Base-by-base conservation (phyloP, 2,797 vertebrate species). In the Typhlichthys subterraneus region DNA sequence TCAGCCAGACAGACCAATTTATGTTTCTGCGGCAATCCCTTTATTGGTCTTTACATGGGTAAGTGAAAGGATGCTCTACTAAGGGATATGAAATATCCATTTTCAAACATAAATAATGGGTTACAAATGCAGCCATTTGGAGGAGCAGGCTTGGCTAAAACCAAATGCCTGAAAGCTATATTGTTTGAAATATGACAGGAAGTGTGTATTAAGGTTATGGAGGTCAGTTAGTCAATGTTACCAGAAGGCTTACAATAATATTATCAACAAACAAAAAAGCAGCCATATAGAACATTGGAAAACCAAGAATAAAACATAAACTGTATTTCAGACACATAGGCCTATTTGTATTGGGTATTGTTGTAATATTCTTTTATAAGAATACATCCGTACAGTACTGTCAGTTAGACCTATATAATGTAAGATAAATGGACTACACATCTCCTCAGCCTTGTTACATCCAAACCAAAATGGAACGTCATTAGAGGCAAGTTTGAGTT, bases 1-100 rank as follows among this genome's bases (percentile, higher is more conserved):
- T 95, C 94, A 93, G 93, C 91, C 91, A 95, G 94, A 94, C 95
- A 95, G 94, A 94, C 93, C 94, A 95, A 97, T 97, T 96, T 95
- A 97, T 97, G 95, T 94, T 94, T 95, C 93, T 94, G 93, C 92
- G 87, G 85, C 93, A 93, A 91, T 91, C 86, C 90, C 91, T 92
- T 94, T 91, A 95, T 95, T 94, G 94, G 91, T 94, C 94, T 93
- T 92, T 91, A 93, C 92, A 94, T 91, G 93, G 93, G 92, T 93
- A 95, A 95, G 95, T 94, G 94, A 93, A 94, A 94, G 91, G 91
- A 94, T 90, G 93, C 61, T 84, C 87, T 75, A 85, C 91, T 91
- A 92, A 91, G 90, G 93, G 89, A 93, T 85, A 87, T 92, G 90
- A 94, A 94, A 93, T 90, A 92, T 91, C 91, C 87, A 93, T 95